A percentile compares a stretch with the other conserved stretches of the same genome.
phyloP scores from a whole-genome alignment of 30 jellyfish, hydroid and myxozoan genomes.

The Catostylus mosaicus region DNA sequence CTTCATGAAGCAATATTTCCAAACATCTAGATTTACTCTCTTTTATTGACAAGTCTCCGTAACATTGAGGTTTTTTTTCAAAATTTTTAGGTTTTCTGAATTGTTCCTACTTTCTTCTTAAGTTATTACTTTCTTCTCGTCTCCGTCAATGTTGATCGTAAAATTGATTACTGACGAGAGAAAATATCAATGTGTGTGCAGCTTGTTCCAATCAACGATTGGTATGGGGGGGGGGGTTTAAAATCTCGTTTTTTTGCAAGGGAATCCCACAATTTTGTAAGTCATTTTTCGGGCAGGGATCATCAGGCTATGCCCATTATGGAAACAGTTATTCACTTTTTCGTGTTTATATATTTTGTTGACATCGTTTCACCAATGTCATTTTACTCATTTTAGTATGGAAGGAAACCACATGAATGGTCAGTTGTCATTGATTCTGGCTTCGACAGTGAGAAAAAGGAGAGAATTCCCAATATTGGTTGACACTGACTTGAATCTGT shows the following conservation, averaged over 20 bases:
- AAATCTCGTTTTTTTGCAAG: neutral
- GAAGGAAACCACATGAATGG: conserved; percentile 65
- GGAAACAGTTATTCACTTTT: neutral
- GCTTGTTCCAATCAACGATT: neutral
- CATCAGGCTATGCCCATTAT: neutral
- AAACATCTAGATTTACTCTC: too few relatives aligned
- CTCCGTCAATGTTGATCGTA: too few relatives aligned
- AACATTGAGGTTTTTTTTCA: too few relatives aligned
- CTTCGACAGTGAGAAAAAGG: conserved; percentile 5
- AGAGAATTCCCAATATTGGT: conserved; percentile 18
- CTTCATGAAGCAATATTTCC: too few relatives aligned
- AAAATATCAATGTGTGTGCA: too few relatives aligned
- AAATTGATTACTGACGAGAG: too few relatives aligned
- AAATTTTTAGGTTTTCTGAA: too few relatives aligned
- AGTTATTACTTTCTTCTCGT: too few relatives aligned
- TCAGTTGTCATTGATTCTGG: conserved; percentile 55
- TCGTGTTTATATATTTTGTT: neutral
- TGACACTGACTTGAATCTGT: neutral
- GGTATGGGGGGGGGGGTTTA: neutral
- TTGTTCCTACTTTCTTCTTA: too few relatives aligned
- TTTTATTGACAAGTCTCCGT: too few relatives aligned
- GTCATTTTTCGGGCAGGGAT: too few relatives aligned
- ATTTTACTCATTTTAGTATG: conserved; percentile 29
- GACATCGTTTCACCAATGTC: neutral
- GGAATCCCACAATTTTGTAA: neutral